Conservation (phyloP, 2,113 vertebrate genomes). For the Oryzias javanicus region DNA sequence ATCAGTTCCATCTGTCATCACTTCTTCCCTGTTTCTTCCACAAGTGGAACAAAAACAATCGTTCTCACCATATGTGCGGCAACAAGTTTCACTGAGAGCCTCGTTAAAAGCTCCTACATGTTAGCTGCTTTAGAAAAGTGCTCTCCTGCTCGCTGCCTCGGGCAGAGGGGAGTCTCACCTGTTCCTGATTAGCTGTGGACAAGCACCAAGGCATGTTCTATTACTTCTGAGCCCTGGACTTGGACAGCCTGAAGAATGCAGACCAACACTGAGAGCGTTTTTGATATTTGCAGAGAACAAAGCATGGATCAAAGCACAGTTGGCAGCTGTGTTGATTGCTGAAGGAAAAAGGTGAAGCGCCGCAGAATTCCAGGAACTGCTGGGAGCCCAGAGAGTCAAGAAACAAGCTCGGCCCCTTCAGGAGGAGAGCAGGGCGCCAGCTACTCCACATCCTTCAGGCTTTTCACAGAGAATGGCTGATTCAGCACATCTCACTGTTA, state of each 20-base stretch:
- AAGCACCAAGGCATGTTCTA: constrained; percentile 53
- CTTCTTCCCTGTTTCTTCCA: too few species aligned
- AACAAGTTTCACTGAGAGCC: background rate
- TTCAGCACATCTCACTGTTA: too few species aligned
- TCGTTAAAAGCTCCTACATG: constrained; percentile 5
- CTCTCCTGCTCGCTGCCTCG: constrained; percentile 10
- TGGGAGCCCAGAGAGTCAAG: constrained; percentile 24
- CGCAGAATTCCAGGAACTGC: constrained; percentile 52
- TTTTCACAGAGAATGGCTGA: background rate
- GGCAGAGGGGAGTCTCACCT: constrained; percentile 40
- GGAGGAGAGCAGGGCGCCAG: background rate
- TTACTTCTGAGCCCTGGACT: constrained; percentile 37
- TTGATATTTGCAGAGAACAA: constrained; percentile 39
- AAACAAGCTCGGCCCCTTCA: background rate
- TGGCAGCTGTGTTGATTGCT: constrained; percentile 56
- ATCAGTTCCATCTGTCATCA: too few species aligned
- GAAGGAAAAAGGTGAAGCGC: constrained; percentile 64
- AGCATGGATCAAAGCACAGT: constrained; percentile 62
- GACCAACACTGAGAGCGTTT: constrained; percentile 47
- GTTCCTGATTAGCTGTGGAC: constrained; percentile 46
- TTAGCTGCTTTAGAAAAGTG: constrained; percentile 10
- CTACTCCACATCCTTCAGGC: background rate
- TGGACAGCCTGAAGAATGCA: constrained; percentile 40
- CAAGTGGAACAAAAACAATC: too few species aligned
- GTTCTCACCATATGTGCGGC: background rate